phyloP scores from a whole-genome alignment of 2,888 invertebrate genomes.

The Parnassius orleans region DNA sequence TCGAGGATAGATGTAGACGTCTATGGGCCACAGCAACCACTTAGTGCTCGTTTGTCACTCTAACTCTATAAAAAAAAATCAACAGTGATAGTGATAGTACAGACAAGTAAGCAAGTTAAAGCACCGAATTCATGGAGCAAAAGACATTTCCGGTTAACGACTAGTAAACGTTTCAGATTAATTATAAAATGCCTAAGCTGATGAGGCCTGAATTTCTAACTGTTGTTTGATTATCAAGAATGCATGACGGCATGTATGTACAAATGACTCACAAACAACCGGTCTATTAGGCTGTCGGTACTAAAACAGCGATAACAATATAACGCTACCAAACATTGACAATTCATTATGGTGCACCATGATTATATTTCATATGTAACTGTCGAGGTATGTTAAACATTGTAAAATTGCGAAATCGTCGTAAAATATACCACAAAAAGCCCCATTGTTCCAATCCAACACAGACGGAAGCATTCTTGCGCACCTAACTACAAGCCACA shows the following conservation, averaged over 20 bases:
- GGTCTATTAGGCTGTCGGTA: too few relatives aligned
- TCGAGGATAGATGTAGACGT: too few relatives aligned
- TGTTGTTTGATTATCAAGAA: background rate
- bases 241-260: background rate
- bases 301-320: too few relatives aligned
- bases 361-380: conserved; percentile 1
- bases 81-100: too few relatives aligned
- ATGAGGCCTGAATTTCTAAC: background rate
- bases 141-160: background rate
- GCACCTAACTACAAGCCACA: conserved; percentile 66
- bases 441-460: conserved; percentile 52
- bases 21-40: too few relatives aligned
- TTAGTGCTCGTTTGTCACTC: too few relatives aligned
- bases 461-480: conserved; percentile 63
- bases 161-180: background rate
- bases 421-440: conserved; percentile 38
- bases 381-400: background rate
- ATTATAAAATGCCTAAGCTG: background rate
- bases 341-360: background rate
- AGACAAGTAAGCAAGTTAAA: too few relatives aligned
- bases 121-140: too few relatives aligned
- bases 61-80: too few relatives aligned
- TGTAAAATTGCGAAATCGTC: too few relatives aligned
- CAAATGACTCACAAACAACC: background rate
- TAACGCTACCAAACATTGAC: background rate